phyloP scores from a whole-genome alignment of 2,113 vertebrate genomes.

The Ariopsis seemanni region DNA sequence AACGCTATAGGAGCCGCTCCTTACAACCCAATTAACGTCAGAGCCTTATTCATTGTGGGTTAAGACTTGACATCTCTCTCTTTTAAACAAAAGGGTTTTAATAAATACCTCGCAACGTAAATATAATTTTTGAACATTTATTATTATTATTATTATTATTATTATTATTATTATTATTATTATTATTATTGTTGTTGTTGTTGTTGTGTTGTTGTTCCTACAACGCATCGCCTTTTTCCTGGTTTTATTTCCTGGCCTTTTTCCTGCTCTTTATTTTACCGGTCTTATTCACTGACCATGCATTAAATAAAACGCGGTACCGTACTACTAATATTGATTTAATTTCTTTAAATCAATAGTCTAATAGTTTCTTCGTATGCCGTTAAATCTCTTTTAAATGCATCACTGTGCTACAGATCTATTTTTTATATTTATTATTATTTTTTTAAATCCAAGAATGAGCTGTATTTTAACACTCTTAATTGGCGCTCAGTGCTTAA shows the following conservation, averaged over 20 bases:
- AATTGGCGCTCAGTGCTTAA: slow-evolving; percentile 76
- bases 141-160: not conserved
- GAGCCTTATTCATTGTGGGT: not conserved
- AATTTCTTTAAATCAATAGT: not conserved
- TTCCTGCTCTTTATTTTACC: not conserved
- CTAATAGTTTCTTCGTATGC: not conserved
- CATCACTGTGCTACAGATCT: not conserved
- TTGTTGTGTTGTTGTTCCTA: not conserved
- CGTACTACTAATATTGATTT: not conserved
- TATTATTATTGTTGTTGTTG: not conserved
- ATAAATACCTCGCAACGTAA: not conserved
- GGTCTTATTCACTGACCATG: not conserved
- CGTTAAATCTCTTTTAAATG: not conserved
- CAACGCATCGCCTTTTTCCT: not conserved
- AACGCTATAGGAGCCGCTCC: slow-evolving; percentile 16
- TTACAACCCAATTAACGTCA: slow-evolving; percentile 43
- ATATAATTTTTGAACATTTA: not conserved
- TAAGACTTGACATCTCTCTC: not conserved
- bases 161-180: not conserved
- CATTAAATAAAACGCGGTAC: not conserved
- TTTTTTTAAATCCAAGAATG: not conserved
- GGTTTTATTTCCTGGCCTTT: not conserved
- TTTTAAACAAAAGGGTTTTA: not conserved
- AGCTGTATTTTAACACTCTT: slow-evolving; percentile 56
- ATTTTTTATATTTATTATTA: not conserved